phyloP scores from a whole-genome alignment of 2,888 invertebrate species.

The Muscina levida region DNA sequence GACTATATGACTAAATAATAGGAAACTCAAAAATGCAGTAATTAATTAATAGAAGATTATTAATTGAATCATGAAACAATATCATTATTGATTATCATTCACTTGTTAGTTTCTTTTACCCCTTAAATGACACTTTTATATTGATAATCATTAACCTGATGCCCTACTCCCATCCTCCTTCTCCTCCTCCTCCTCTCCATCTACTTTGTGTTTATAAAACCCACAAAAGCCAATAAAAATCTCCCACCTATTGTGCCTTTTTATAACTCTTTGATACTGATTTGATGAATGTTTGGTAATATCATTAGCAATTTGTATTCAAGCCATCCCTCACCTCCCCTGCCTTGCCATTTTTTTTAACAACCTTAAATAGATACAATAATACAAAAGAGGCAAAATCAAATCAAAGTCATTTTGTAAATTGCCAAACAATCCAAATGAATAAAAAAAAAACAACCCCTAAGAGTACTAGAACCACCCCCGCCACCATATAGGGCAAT shows the following conservation, averaged over 20 bases:
- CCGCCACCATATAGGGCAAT: background rate
- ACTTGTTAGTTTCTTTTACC: no score
- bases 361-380: no score
- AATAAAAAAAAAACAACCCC: constrained; percentile 30
- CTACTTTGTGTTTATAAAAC: background rate
- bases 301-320: constrained; percentile 50
- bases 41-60: no score
- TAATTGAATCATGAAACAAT: no score
- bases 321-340: constrained; percentile 9
- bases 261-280: constrained; percentile 61
- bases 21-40: no score
- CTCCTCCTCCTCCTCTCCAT: no score
- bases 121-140: no score
- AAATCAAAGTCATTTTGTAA: constrained; percentile 55
- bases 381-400: constrained; percentile 45
- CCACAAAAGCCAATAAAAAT: background rate
- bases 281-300: constrained; percentile 67
- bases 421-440: constrained; percentile 47
- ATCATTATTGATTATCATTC: no score
- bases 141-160: no score
- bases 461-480: background rate
- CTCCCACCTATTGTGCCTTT: constrained; percentile 42
- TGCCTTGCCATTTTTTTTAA: no score
- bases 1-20: no score
- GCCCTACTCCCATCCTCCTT: no score